Percentiles rank a stretch among this genome's conserved stretches.
These are phyloP conservation scores for Phrynocephalus forsythii DNA, from an alignment of 2,797 vertebrate genomes.

Conservation along the genomic window DNA sequence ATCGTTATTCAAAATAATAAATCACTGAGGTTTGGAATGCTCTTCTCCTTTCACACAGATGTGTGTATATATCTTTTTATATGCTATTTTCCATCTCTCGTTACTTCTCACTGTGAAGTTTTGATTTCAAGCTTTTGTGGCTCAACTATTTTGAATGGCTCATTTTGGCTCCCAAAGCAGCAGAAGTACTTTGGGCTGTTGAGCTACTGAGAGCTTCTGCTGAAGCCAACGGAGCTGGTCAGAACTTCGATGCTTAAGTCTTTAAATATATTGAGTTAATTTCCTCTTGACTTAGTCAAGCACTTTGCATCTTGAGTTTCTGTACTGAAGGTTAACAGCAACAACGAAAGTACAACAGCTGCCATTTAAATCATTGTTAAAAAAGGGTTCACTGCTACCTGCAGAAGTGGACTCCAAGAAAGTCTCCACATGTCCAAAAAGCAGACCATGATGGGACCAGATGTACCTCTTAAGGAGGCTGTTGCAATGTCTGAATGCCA, in stretches of 20 bases:
- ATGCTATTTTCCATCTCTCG: slow-evolving; percentile 47
- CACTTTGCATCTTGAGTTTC: neutral
- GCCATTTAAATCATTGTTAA: neutral
- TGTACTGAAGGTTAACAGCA: too few species aligned
- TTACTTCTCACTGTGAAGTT: slow-evolving; percentile 46
- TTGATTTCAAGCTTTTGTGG: slow-evolving; percentile 34
- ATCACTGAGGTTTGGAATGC: slow-evolving; percentile 33
- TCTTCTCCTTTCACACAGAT: neutral
- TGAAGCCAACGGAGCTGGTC: slow-evolving; percentile 1
- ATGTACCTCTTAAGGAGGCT: neutral
- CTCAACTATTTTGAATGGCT: slow-evolving; percentile 13
- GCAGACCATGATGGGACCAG: neutral
- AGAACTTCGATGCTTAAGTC: neutral
- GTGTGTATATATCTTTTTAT: slow-evolving; percentile 10
- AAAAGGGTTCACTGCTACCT: neutral
- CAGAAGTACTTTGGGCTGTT: slow-evolving; percentile 1
- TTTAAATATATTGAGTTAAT: neutral
- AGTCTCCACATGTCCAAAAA: too few species aligned
- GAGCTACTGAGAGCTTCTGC: neutral
- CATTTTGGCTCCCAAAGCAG: slow-evolving; percentile 21
- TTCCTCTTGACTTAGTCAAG: neutral
- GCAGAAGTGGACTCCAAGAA: too few species aligned
- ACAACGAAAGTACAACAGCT: neutral
- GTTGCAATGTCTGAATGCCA: too few species aligned
- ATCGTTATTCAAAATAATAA: slow-evolving; percentile 54